Conservation (phyloP, 2,797 vertebrate genomes). For the Geotrypetes seraphini region DNA sequence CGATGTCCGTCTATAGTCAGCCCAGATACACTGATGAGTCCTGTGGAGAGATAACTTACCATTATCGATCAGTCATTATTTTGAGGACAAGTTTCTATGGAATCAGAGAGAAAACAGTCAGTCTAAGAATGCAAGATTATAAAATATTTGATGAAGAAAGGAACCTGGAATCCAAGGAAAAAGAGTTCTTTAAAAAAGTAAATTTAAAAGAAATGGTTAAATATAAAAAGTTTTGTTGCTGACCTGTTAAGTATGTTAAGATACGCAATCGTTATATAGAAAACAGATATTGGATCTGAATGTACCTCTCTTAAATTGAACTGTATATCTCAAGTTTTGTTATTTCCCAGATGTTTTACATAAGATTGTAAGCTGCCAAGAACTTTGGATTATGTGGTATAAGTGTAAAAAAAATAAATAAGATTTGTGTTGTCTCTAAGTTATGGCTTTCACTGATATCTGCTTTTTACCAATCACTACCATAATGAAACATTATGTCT, state of each 20-base stretch:
- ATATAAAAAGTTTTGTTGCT: too few species aligned
- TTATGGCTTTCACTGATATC: too few species aligned
- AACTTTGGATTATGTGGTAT: too few species aligned
- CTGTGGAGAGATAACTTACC: neutral
- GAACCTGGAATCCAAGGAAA: too few species aligned
- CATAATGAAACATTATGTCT: fast-evolving
- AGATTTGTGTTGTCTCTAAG: too few species aligned
- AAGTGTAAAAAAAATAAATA: too few species aligned
- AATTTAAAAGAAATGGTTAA: too few species aligned
- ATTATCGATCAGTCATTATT: neutral
- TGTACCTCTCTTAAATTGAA: fast-evolving
- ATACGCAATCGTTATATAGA: neutral
- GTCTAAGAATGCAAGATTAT: neutral
- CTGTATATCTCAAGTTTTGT: neutral
- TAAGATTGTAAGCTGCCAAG: too few species aligned
- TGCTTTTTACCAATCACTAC: neutral
- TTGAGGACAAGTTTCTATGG: constrained; percentile 3
- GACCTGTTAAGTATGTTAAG: neutral
- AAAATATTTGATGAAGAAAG: neutral
- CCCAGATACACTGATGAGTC: constrained; percentile 4
- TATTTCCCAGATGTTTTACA: neutral
- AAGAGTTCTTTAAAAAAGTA: too few species aligned
- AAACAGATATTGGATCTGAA: neutral
- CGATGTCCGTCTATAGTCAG: neutral
- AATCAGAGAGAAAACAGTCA: too few species aligned